A percentile compares a stretch with the other conserved stretches of the same genome.
These are phyloP conservation scores for Volucella zonaria DNA, from an alignment of 2,888 invertebrate genomes.

Conservation along the genomic window DNA sequence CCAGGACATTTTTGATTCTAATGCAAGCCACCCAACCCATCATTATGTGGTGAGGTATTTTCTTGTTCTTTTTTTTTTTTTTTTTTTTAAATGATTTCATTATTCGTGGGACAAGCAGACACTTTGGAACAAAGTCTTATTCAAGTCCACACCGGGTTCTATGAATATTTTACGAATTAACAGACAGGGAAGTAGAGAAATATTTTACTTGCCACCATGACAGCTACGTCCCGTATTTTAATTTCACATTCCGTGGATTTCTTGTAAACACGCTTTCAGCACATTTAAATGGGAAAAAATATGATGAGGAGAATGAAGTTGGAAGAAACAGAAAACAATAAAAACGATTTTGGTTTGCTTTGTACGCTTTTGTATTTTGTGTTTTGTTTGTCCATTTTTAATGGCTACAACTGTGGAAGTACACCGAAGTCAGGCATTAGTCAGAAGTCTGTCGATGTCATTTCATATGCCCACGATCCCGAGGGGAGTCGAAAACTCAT, in stretches of 20 bases:
- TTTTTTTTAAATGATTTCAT: conserved; percentile 43
- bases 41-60: not conserved
- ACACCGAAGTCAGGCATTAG: not conserved
- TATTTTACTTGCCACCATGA: conserved; percentile 38
- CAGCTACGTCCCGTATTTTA: conserved; percentile 12
- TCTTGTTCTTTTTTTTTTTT: not conserved
- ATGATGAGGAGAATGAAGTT: too few relatives aligned
- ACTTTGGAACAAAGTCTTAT: conserved; percentile 34
- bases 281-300: conserved; percentile 48
- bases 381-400: conserved; percentile 43
- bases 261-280: conserved; percentile 49
- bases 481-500: not conserved
- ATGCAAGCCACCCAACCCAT: not conserved
- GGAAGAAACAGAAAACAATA: too few relatives aligned
- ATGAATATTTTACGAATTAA: conserved; percentile 56
- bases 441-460: conserved; percentile 26
- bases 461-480: conserved; percentile 24
- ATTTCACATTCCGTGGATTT: conserved; percentile 26
- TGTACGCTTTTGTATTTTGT: not conserved
- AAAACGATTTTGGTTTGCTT: conserved; percentile 14
- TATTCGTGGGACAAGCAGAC: conserved; percentile 31
- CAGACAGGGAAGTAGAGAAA: conserved; percentile 3
- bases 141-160: conserved; percentile 19
- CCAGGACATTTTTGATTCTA: too few relatives aligned
- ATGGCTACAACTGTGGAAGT: conserved; percentile 24